Evolutionary conservation across 2,888 invertebrate genomes (phyloP), one percentile per base, ranked within the genome.

Genomic region (Eurytoma adleriae): DNA sequence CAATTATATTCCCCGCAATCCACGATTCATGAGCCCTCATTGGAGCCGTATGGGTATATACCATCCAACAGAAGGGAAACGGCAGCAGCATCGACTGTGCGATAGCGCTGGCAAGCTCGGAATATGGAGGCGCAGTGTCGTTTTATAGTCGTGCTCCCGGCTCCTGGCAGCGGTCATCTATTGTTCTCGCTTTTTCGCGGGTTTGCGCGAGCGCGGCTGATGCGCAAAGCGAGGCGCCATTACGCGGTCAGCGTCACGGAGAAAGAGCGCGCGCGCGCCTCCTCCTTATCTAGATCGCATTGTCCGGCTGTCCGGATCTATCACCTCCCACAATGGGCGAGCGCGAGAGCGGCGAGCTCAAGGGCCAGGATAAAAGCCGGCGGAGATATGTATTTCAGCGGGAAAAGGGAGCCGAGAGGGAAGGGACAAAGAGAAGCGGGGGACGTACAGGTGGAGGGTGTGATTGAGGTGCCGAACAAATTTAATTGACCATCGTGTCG

Each of bases 301-400:
- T 86, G 85, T 86, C 79, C 82, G 73, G 78, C 85, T 84, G 85
- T 84, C 85, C 80, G 84, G 85, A 86, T 87, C 85, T 85, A 86
- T 87, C 87, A 86, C 85, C 85, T 84, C 83, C 84, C 84, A 86
- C 86, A 86, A 86, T 86, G 82, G 84, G 73, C 80, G 81, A 81
- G 79, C 83, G 80, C 81, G 73, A 68, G 79, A 70, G 79, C 67
- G 72, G 40, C 27, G 64, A 30, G 5, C 27, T 30, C 30, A 54
- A 54, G 24, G 30, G 30, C 4, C 14, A 2, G 72, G 20, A 71
- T 71, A 71, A 71, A 71, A 16, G 14, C 16, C 64, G 20, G 20
- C 14, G 54, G 76, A 82, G 82, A 70, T 77, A 77, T 75, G 75
- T 68, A 75, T 76, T 76, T 76, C 54, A 16, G 30, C 48, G 27